Conservation (phyloP, 53 echinoderm and acorn worm genomes). For the Stichopus horrens region DNA sequence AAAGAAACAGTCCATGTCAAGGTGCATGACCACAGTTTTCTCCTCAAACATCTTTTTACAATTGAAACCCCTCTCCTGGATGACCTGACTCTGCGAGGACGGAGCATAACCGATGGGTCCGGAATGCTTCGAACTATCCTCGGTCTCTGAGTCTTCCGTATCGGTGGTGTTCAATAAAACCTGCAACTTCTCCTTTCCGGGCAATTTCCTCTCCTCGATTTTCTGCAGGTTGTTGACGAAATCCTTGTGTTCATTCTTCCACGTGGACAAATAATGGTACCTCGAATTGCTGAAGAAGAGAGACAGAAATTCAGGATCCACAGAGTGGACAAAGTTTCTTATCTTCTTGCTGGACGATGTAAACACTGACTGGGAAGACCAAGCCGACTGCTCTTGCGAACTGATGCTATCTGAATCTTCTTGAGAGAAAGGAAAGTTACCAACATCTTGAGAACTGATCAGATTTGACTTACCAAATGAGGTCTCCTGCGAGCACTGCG, state of each 20-base stretch:
- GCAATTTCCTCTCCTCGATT: constrained; percentile 64
- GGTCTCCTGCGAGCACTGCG: no score
- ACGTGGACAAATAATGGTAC: constrained; percentile 89
- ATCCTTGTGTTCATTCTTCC: constrained; percentile 86
- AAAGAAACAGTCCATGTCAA: constrained; percentile 99
- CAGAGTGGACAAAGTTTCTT: constrained; percentile 55
- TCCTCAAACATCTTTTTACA: neutral
- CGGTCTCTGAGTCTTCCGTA: neutral
- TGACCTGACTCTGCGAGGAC: neutral
- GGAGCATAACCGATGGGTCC: neutral
- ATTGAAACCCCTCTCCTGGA: neutral
- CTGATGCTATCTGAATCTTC: neutral
- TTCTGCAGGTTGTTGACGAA: constrained; percentile 81
- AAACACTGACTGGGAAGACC: neutral
- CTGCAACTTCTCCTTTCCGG: constrained; percentile 68
- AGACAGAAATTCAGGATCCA: constrained; percentile 77
- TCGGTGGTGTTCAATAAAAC: neutral
- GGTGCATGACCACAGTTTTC: constrained; percentile 74
- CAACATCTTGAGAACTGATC: neutral
- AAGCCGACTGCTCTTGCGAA: neutral
- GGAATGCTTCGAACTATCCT: neutral
- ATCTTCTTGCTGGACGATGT: neutral
- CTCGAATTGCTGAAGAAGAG: constrained; percentile 90
- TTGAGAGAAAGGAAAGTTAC: neutral
- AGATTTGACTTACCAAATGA: no score